Base-by-base conservation (phyloP, 92 coral and sea anemone species). In the Nematostella vectensis region DNA sequence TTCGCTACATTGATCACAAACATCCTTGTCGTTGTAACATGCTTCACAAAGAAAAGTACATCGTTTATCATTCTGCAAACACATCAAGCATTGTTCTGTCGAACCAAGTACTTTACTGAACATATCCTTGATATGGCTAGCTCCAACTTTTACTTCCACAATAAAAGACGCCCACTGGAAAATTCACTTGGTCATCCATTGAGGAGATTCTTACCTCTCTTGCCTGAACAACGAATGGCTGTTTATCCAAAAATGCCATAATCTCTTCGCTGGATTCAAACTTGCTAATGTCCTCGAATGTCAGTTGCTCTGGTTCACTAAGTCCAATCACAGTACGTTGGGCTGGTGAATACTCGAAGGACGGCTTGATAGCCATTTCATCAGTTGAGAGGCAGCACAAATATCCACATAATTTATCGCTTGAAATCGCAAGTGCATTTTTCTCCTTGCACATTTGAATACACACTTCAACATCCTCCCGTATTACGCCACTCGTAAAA, bases 291-390 rank as follows among this genome's bases (percentile, higher is more conserved):
- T 68, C 58, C 27, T 68, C 74, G 40, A 1, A 68, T 3, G 58
- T 42, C 11, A 68, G 68, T 28, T 58, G 74, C 25, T 68, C 69
- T 26, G 50, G 74, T 0, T 68, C 68, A 4, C 44, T 50, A 26
- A 68, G 68, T 68, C 74, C 69, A 24, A 68, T 29, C 18, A 68
- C 47, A 8, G 74, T 20, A 21, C 74, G 58, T 25, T 53, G 62
- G 2, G 42, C 26, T 29, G 72, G 47, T 22, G 72, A 65, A 72
- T 72, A 64, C 59, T 72, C 73, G 25, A 72, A 4, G 3, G 65
- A 40, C 4, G 79, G 79, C 27, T 72, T 64, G 8, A 72, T 20
- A 25, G 79, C 79, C 79, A 64, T 72, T 55, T 72, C 72, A 39
- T 64, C 79, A 25, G 66, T 72, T 11, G 79, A 55, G 39, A 72